A percentile compares a stretch with the other conserved stretches of the same genome.
Evolutionary conservation across 2,888 invertebrate species (phyloP).

Genomic region (Salpingus planirostris): DNA sequence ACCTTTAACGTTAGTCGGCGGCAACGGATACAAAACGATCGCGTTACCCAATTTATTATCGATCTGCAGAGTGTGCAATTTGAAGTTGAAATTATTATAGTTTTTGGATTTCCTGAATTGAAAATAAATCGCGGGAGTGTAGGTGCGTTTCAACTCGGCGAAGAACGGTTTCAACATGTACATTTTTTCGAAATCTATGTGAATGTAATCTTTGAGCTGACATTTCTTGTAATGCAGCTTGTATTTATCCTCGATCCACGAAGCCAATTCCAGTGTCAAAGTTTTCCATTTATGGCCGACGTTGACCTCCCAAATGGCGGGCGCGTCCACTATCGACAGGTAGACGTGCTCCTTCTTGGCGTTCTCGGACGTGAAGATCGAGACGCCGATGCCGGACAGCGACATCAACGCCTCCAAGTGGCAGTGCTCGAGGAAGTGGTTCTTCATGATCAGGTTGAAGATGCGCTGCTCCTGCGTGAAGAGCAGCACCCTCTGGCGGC

Average conservation of each 20-base stretch:
- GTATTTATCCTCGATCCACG: conserved; percentile 77
- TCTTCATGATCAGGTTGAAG: conserved; percentile 50
- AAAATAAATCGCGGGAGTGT: conserved; percentile 65
- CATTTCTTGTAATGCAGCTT: conserved; percentile 59
- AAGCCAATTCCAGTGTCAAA: conserved; percentile 63
- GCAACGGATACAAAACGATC: conserved; percentile 41
- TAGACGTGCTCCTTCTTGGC: conserved; percentile 58
- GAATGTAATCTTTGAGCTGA: conserved; percentile 66
- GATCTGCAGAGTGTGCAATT: conserved; percentile 59
- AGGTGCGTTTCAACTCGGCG: conserved; percentile 64
- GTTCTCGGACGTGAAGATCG: conserved; percentile 42
- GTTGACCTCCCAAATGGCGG: conserved; percentile 75
- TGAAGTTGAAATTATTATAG: conserved; percentile 57
- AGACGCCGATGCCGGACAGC: conserved; percentile 57
- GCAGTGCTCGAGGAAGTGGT: conserved; percentile 58
- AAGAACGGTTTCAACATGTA: conserved; percentile 81
- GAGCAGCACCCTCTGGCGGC: conserved; percentile 62
- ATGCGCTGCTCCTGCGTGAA: conserved; percentile 69
- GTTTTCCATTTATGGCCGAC: conserved; percentile 74
- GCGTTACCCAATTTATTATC: conserved; percentile 50
- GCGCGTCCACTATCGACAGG: conserved; percentile 55
- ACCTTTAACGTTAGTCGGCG: conserved; percentile 43
- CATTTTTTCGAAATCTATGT: conserved; percentile 77
- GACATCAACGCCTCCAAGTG: conserved; percentile 61
- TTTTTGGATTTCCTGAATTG: conserved; percentile 63